Conservation (phyloP, 37 sponge, comb jelly and placozoan species). For the Hexactinellida sp. region DNA sequence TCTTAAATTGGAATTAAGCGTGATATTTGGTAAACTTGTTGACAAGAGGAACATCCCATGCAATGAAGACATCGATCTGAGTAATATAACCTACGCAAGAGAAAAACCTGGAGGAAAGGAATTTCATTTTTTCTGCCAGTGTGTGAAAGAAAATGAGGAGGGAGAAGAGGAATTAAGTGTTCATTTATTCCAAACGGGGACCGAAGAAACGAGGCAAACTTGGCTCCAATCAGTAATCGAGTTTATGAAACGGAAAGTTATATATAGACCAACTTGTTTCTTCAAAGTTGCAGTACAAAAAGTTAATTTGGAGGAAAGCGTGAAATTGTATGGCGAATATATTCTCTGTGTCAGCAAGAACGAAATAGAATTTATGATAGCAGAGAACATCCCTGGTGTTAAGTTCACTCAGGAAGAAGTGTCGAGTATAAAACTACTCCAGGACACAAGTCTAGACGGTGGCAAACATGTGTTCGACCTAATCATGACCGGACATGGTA, state of each 20-base stretch:
- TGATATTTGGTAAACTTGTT: background rate
- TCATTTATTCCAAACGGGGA: background rate
- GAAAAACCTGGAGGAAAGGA: background rate
- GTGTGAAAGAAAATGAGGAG: background rate
- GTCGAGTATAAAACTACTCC: background rate
- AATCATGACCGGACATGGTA: background rate
- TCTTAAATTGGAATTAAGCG: background rate
- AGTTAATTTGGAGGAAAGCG: background rate
- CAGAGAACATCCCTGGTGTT: background rate
- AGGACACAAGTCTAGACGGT: background rate
- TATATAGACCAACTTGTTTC: background rate
- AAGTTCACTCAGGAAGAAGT: background rate
- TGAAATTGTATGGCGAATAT: background rate
- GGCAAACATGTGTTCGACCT: background rate
- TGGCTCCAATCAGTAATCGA: background rate
- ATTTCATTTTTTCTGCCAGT: background rate
- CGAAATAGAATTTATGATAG: background rate
- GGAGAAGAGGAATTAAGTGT: background rate
- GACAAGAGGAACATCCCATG: background rate
- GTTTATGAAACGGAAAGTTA: background rate
- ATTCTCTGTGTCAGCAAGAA: background rate
- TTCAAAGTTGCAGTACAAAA: background rate
- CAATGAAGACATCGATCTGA: background rate
- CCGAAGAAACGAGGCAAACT: background rate
- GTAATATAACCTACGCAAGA: background rate